phyloP scores from a whole-genome alignment of 92 coral and sea anemone genomes.

The Diadumene lineata region DNA sequence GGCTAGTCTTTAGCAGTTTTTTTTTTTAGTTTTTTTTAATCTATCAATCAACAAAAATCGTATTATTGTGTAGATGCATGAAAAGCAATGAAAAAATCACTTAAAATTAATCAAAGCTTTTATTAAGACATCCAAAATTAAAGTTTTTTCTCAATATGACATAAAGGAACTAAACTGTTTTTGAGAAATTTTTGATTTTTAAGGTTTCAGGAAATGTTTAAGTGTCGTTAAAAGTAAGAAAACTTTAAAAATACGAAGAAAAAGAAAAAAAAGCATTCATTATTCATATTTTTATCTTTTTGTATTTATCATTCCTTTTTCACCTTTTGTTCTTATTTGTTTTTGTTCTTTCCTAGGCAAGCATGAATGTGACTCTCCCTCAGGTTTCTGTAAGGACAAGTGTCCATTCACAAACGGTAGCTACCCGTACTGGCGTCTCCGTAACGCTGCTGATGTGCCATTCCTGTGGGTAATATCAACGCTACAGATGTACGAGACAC shows the following conservation, averaged over 20 bases:
- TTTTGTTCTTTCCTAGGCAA: conserved; percentile 47
- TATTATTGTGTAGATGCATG: too few relatives aligned
- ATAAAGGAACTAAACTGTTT: too few relatives aligned
- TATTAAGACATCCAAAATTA: not conserved
- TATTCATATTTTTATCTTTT: not conserved
- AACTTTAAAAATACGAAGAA: too few relatives aligned
- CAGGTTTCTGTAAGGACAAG: conserved; percentile 89
- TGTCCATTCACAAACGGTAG: conserved; percentile 91
- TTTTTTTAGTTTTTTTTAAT: not conserved
- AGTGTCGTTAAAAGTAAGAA: too few relatives aligned
- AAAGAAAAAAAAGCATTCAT: too few relatives aligned
- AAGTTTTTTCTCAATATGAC: too few relatives aligned
- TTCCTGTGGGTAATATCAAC: conserved; percentile 85
- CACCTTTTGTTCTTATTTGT: too few relatives aligned
- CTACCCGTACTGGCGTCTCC: conserved; percentile 94
- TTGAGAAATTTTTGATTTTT: too few relatives aligned
- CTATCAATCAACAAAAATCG: too few relatives aligned
- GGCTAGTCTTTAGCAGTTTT: too few relatives aligned
- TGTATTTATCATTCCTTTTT: not conserved
- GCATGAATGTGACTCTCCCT: conserved; percentile 91
- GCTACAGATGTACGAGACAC: conserved; percentile 81
- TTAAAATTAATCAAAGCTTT: not conserved
- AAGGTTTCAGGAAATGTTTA: too few relatives aligned
- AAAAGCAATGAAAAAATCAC: too few relatives aligned
- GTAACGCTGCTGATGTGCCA: conserved; percentile 90